A percentile compares a stretch with the other conserved stretches of the same genome.
These are phyloP conservation scores for Anthopleura sola DNA, from an alignment of 64 coral and sea anemone species.

Conservation along the genomic window DNA sequence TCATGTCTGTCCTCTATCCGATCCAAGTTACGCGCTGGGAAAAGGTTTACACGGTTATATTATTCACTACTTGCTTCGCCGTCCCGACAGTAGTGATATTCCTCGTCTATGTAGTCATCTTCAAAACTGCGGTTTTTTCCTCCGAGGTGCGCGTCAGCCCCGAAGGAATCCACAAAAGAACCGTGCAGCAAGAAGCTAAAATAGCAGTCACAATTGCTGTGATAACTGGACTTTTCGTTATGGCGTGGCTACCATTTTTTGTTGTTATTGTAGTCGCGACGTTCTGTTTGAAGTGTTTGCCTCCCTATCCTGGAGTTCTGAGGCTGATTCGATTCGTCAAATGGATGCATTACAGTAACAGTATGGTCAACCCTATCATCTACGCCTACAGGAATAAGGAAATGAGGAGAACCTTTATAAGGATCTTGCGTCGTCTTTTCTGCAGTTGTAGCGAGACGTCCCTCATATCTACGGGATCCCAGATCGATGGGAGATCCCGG, in stretches of 20 bases:
- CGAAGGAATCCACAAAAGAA: not conserved
- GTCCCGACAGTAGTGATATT: slow-evolving; percentile 43
- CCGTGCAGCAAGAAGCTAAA: slow-evolving; percentile 50
- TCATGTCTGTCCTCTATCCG: slow-evolving; percentile 68
- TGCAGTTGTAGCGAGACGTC: not conserved
- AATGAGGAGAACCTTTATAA: slow-evolving; percentile 71
- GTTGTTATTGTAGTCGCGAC: slow-evolving; percentile 49
- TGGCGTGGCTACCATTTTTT: slow-evolving; percentile 79
- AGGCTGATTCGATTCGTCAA: slow-evolving; percentile 81
- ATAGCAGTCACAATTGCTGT: slow-evolving; percentile 77
- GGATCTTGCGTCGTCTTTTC: not conserved
- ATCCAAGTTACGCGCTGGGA: slow-evolving; percentile 44
- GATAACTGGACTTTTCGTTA: slow-evolving; percentile 58
- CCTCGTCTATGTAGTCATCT: slow-evolving; percentile 65
- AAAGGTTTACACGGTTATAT: slow-evolving; percentile 68
- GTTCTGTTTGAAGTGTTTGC: slow-evolving; percentile 55
- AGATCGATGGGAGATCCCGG: not conserved
- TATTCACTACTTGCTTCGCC: slow-evolving; percentile 62
- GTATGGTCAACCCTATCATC: slow-evolving; percentile 68
- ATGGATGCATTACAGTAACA: slow-evolving; percentile 96
- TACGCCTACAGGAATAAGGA: slow-evolving; percentile 80
- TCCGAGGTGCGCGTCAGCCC: slow-evolving; percentile 53
- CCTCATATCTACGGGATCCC: not conserved
- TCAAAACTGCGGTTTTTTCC: slow-evolving; percentile 38
- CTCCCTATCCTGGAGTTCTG: slow-evolving; percentile 13